Base-by-base conservation (phyloP, 2,888 invertebrate genomes). In the Oithona nana region DNA sequence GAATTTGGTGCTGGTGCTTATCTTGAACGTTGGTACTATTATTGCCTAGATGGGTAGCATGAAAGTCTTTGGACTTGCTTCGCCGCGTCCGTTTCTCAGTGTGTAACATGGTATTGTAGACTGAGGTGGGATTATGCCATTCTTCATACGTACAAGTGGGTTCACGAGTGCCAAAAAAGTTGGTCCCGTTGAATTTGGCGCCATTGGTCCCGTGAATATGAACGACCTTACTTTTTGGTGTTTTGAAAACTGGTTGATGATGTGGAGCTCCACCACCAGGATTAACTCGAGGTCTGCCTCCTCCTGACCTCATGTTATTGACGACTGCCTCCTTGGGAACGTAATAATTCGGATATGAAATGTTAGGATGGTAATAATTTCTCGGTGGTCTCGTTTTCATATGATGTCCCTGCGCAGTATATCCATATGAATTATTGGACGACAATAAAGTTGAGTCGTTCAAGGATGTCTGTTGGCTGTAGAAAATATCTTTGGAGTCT, bases 401-500 rank as follows among this genome's bases (percentile, higher is more conserved):
- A 11, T 16, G 39, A 6, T 39, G 6, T 6, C 16, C 6, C 16
- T 39, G 39, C 16, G 39, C 8, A 39, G 39, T 11, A 39, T 39
- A 39, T 6, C 39, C 39, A 39, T 39, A 39, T 6, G 39, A 39
- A 16, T 39, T 39, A n/a, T n/a, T n/a, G 39, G 8, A 11, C 8
- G 39, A 39, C 8, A 11, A 16, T 16, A 39, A 16, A 39, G 39
- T 39, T 6, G 39, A 39, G 16, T 39, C 39, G 16, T 39, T 39
- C 8, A 39, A 11, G 39, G 39, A 39, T 11, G 24, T 57, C 3
- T n/a, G 28, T 22, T 57, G 6, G 39, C 39, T 39, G 16, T 39
- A 39, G 16, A 39, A 39, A 16, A 39, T 6, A 65, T 57, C 67
- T 68, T 28, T 66, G 64, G 6, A 11, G 8, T 39, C 39, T 11